A percentile compares a stretch with the other conserved stretches of the same genome.
phyloP scores from a whole-genome alignment of 2,888 invertebrate genomes.

The Nomada hirtipes region DNA sequence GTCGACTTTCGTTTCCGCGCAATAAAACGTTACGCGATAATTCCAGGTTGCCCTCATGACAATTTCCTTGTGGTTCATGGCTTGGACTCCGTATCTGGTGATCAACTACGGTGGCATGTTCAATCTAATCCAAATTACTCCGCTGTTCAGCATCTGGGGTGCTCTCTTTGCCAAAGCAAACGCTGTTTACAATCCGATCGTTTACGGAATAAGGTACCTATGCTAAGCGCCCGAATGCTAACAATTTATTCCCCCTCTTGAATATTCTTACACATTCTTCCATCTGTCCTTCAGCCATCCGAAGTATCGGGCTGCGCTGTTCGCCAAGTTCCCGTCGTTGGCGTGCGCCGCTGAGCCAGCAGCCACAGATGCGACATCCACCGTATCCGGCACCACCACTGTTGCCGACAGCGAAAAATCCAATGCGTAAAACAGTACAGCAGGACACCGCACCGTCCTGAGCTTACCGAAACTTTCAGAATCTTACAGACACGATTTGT shows the following conservation, averaged over 20 bases:
- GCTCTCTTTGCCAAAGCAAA: slow-evolving; percentile 97
- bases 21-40: neutral
- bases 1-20: neutral
- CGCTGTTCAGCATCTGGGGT: slow-evolving; percentile 94
- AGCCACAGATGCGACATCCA: slow-evolving; percentile 86
- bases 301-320: slow-evolving; percentile 91
- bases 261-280: neutral
- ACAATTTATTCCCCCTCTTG: neutral
- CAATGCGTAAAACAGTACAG: slow-evolving; percentile 85
- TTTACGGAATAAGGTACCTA: slow-evolving; percentile 93
- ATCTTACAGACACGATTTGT: slow-evolving; percentile 54
- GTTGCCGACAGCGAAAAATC: slow-evolving; percentile 88
- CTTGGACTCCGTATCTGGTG: slow-evolving; percentile 95
- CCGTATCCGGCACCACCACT: slow-evolving; percentile 89
- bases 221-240: neutral
- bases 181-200: slow-evolving; percentile 95
- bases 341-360: slow-evolving; percentile 85
- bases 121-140: slow-evolving; percentile 90
- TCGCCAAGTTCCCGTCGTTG: slow-evolving; percentile 91
- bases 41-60: slow-evolving; percentile 93
- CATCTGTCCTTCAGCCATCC: slow-evolving; percentile 87
- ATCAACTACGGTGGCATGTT: slow-evolving; percentile 93
- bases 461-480: neutral
- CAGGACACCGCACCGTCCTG: neutral
- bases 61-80: slow-evolving; percentile 95